Percentiles rank a stretch among this genome's conserved stretches.
Conservation (phyloP, 2,113 vertebrate species). For the Apistogramma diplotaenia region DNA sequence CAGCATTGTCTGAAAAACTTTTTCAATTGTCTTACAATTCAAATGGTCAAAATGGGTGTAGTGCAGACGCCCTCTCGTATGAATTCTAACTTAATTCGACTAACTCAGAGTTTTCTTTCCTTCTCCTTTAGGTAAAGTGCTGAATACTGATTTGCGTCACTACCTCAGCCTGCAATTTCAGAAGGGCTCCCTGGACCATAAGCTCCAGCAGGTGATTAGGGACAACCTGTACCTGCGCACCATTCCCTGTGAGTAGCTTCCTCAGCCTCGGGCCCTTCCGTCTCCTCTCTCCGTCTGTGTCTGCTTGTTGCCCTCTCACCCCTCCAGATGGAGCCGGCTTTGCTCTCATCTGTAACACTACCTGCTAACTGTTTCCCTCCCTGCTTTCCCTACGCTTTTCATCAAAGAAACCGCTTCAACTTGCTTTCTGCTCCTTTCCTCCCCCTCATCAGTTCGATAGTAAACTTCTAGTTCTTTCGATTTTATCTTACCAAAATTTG, state of each 20-base stretch:
- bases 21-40: not conserved
- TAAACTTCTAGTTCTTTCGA: not conserved
- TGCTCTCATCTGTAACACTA: constrained; percentile 6
- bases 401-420: not conserved
- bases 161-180: constrained; percentile 99
- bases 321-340: constrained; percentile 16
- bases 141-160: constrained; percentile 96
- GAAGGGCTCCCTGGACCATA: constrained; percentile 97
- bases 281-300: not conserved
- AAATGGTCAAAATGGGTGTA: not conserved
- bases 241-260: constrained; percentile 92
- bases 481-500: not conserved
- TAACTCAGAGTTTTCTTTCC: constrained; percentile 34
- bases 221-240: constrained; percentile 98
- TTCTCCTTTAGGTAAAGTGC: constrained; percentile 85
- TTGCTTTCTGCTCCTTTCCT: not conserved
- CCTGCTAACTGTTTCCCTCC: not conserved
- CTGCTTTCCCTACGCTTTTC: not conserved
- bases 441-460: not conserved
- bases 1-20: not conserved
- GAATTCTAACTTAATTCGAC: not conserved
- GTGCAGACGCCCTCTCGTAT: not conserved
- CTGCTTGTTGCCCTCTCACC: constrained; percentile 10
- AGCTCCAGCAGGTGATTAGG: constrained; percentile 98
- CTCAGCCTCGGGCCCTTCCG: not conserved